Conservation (phyloP, 2,888 invertebrate genomes). For the Trachelus stipa region DNA sequence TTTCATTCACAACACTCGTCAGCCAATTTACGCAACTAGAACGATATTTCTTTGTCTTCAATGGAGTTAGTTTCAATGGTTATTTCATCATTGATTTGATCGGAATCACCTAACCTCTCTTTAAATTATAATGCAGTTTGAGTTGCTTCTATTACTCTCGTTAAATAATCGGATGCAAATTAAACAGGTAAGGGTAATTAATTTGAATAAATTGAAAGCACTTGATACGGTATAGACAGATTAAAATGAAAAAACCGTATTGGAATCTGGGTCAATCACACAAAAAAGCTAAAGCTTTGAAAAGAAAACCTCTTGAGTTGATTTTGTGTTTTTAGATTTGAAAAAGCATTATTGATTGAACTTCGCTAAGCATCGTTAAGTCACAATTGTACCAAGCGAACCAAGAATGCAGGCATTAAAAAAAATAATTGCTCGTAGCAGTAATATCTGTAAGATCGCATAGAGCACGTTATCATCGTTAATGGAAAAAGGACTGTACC, state of each 20-base stretch:
- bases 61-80: not conserved
- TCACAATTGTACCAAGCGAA: not conserved
- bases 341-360: not conserved
- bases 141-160: not conserved
- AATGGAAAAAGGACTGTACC: too few relatives aligned
- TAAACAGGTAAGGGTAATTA: not conserved
- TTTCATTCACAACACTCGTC: not conserved
- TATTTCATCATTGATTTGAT: not conserved
- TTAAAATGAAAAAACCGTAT: not conserved
- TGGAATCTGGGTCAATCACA: not conserved
- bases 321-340: not conserved
- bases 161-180: not conserved
- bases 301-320: not conserved
- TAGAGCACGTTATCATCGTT: not conserved
- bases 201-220: not conserved
- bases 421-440: not conserved
- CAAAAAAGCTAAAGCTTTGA: not conserved
- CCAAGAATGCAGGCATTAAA: not conserved
- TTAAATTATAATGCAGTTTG: not conserved
- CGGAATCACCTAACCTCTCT: not conserved
- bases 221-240: not conserved
- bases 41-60: not conserved
- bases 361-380: not conserved
- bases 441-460: not conserved
- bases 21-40: not conserved